A percentile compares a stretch with the other conserved stretches of the same genome.
phyloP scores from a whole-genome alignment of 2,113 vertebrate genomes.

The Dunckerocampus dactyliophorus region DNA sequence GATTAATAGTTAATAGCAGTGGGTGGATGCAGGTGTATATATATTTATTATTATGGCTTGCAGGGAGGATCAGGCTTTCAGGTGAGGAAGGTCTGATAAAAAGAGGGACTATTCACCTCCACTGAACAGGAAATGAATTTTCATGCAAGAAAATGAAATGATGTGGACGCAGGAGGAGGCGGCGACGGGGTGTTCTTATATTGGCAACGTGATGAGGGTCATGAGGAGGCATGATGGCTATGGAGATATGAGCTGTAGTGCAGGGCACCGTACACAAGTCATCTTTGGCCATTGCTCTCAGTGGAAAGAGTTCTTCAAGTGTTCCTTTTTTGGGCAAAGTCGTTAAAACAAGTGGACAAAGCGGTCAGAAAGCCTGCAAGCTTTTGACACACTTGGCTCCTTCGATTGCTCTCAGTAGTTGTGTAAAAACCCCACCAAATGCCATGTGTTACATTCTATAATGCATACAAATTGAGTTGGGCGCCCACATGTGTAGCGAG shows the following conservation, averaged over 20 bases:
- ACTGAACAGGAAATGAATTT: conserved; percentile 38
- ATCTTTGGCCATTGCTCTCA: not conserved
- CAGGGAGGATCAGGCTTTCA: no score
- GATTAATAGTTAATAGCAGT: not conserved
- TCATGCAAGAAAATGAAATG: conserved; percentile 9
- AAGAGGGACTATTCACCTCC: not conserved
- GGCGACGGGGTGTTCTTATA: conserved; percentile 10
- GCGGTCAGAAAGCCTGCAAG: not conserved
- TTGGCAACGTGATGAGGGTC: conserved; percentile 1
- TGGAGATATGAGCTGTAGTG: not conserved
- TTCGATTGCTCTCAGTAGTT: not conserved
- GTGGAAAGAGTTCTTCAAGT: not conserved
- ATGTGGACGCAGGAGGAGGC: not conserved
- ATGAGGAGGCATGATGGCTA: not conserved
- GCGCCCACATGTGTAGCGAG: conserved; percentile 19
- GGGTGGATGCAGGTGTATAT: not conserved
- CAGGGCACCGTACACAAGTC: not conserved
- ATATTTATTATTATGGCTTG: no score
- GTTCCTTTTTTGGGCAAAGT: not conserved
- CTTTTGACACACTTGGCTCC: not conserved
- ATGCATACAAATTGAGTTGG: conserved; percentile 10
- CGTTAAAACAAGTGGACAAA: not conserved
- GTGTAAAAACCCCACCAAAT: conserved; percentile 13
- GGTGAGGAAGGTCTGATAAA: no score
- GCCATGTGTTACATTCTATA: conserved; percentile 40